Evolutionary conservation across 1,140 invertebrate genomes (phyloP).

Genomic region (Danaus melanippus): DNA sequence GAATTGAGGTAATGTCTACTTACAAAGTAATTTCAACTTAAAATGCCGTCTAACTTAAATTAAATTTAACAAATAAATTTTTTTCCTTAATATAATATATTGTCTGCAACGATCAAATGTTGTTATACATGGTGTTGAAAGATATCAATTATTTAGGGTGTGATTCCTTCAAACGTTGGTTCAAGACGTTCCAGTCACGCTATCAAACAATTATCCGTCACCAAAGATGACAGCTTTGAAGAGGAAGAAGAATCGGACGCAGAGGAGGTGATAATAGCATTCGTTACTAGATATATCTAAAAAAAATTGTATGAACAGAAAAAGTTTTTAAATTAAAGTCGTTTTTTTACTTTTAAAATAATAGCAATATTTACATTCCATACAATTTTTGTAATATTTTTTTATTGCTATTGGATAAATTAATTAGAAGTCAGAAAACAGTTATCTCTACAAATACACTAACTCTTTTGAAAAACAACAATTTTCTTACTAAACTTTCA

Average conservation of each 20-base stretch:
- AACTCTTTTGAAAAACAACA: no score
- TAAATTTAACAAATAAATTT: slow-evolving; percentile 9
- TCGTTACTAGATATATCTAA: neutral
- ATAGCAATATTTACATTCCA: no score
- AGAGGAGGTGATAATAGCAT: slow-evolving; percentile 47
- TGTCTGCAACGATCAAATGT: neutral
- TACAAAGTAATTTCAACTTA: no score
- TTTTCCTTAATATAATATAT: slow-evolving; percentile 7
- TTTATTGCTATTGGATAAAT: no score
- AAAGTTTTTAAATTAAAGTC: no score
- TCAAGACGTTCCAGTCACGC: slow-evolving; percentile 69
- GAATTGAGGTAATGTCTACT: slow-evolving; percentile 37
- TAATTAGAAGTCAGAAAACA: no score
- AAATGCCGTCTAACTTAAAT: no score
- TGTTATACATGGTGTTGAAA: neutral
- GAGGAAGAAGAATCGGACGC: slow-evolving; percentile 71
- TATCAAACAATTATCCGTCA: slow-evolving; percentile 63
- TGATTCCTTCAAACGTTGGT: slow-evolving; percentile 62
- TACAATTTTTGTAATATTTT: no score
- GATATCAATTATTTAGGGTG: slow-evolving; percentile 41
- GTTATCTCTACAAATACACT: no score
- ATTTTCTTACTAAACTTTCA: no score
- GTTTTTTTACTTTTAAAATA: no score
- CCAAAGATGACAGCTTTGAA: slow-evolving; percentile 66
- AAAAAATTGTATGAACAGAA: no score